Evolutionary conservation across 2,797 vertebrate genomes (phyloP), one percentile per base, ranked within the genome.

Genomic region (Pseudochaenichthys georgianus): DNA sequence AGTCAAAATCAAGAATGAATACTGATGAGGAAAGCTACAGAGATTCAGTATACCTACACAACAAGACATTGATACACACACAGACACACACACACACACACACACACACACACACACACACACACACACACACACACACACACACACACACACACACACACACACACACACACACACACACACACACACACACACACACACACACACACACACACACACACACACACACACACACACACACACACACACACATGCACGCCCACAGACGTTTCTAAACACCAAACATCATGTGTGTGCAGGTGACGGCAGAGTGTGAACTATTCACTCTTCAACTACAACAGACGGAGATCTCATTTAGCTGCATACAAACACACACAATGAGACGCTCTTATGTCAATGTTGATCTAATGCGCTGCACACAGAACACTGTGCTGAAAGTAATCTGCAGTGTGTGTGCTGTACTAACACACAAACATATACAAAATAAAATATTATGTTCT

Each of bases 21-120:
- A 91, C 87, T 90, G 84, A 92, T 91, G 88, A 92, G 85, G 74
- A 57, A 5, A 67, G 82, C 85, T 70, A 89, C 85, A 91, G 80
- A 87, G 85, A 87, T 82, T 81, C 83, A 87, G 90, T 86, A 87
- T 89, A 81, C 59, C 84, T 77, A 78, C 84, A 93, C 85, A 92
- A 90, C 83, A 86, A 89, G 80, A 81, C 75, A 77, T 83, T 88
- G 79, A 90, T 62, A 68, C 23, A 28, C 23, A 28, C 23, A 28
- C 23, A 28, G 3, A 3, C 23, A 28, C 23, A 28, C 23, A 89
- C 83, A 86, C 23, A 23, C 23, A 23, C 23, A 23, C 16, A 45
- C 13, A 21, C 23, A 46, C 52, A 53, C 53, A 11, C 34, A 51
- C 21, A 89, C 83, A 86, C 23, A 23, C 23, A 23, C 23, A 23